Percentiles rank a stretch among this genome's conserved stretches.
Conservation (phyloP, 2,113 vertebrate species). For the Aegotheles bennettii region DNA sequence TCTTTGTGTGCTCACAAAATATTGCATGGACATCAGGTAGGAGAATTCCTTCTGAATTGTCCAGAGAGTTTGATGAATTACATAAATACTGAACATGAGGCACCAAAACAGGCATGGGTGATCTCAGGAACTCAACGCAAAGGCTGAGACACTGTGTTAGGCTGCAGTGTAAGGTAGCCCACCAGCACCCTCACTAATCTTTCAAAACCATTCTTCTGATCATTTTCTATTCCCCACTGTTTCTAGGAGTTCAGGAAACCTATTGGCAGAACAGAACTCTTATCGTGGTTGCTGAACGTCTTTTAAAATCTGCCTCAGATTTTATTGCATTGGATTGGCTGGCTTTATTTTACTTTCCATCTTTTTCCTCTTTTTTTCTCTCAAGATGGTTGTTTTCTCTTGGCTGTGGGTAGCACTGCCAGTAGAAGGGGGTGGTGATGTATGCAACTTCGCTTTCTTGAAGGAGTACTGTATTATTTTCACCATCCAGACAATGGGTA, state of each 20-base stretch:
- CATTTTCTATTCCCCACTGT: background rate
- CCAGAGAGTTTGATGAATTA: background rate
- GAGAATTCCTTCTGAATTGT: background rate
- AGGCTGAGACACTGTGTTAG: background rate
- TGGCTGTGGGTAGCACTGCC: rapidly evolving
- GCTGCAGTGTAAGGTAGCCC: background rate
- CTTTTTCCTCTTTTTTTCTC: background rate
- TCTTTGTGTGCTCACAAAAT: background rate
- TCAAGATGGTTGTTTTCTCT: background rate
- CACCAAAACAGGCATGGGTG: rapidly evolving
- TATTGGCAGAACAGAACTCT: background rate
- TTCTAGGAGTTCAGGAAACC: too few relatives aligned
- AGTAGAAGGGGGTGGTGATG: background rate
- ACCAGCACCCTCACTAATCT: background rate
- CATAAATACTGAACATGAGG: background rate
- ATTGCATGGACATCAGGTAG: rapidly evolving
- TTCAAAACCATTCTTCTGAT: background rate
- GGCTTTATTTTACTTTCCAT: background rate
- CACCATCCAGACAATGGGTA: background rate
- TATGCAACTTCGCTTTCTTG: background rate
- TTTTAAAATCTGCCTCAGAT: background rate
- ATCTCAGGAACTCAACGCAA: background rate
- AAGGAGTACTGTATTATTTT: background rate
- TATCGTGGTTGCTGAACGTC: background rate
- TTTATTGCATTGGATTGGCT: background rate